Evolutionary conservation across 1,140 invertebrate genomes (phyloP), one percentile per base, ranked within the genome.

Genomic region (Penaeus vannamei): DNA sequence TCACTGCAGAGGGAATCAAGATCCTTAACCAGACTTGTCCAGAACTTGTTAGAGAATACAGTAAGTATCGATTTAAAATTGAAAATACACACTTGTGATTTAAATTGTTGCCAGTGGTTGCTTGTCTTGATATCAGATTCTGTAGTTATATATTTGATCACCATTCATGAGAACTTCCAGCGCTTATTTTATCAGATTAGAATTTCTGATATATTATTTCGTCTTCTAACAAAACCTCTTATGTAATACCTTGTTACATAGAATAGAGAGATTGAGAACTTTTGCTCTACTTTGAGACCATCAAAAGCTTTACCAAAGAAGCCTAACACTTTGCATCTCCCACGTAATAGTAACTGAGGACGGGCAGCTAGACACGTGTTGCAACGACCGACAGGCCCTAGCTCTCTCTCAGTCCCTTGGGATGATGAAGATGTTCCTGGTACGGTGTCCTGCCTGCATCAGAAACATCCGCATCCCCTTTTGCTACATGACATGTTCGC

Each of bases 401-500:
- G 92, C 91, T 29, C 90, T 94, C 69, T 90, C 62, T 8, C 83
- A 59, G 42, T 89, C 87, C 10, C 36, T 89, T 19, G 94, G 94
- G 91, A 93, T 98, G 76, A 93, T 98, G 20, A 90, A 91, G 84
- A 95, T 93, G 92, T 94, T 98, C 69, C 93, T 98, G 10, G 93
- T 94, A 32, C 94, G 97, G 86, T 99, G 98, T 93, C 98, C 97
- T 2, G 95, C 96, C 0, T 99, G 98, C 92, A 94, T 96, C 92
- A 93, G 95, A 66, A 99, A 98, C 93, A 96, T 99, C 92, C 93
- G 95, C 1, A 94, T 95, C 77, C 95, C 97, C 91, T 95, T 98
- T 88, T 99, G 98, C 92, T 95, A 96, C 66, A 95, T 98, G 91
- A 96, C 97, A 0, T 99, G 98, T 93, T 95, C 94, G 20, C 95